Base-by-base conservation (phyloP, 2,888 invertebrate species). In the Gastrophysa polygoni region DNA sequence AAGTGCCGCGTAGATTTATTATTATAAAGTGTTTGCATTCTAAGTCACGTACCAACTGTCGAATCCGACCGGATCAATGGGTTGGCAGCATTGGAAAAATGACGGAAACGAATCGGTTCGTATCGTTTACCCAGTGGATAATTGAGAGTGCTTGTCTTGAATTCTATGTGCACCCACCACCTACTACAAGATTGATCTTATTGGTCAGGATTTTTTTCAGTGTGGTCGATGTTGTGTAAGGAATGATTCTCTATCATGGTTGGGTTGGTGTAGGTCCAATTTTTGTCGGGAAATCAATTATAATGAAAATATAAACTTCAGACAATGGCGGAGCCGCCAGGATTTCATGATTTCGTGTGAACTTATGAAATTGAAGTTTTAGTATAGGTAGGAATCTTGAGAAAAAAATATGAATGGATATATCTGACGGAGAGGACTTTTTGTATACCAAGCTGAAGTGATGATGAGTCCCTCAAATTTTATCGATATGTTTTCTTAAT, bases 21-120 rank as follows among this genome's bases (percentile, higher is more conserved):
- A 77, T 79, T 79, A 77, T 78, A 77, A 78, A 78, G 75, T 75
- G 75, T 75, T 74, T 75, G 75, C 75, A 80, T 80, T 80, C 80
- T 74, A 74, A 75, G 80, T 80, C 80, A 80, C 80, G 80, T 81
- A 76, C 66, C 69, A 69, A 70, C 71, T 72, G 74, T 74, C 74
- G 74, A 73, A 73, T 74, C 64, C 64, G 68, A 70, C 67, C 70
- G 73, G 75, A 75, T 73, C 74, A 75, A 76, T 75, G 72, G 74
- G 70, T 74, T 69, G 71, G 76, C 75, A 76, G 75, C 75, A 74
- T 75, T 72, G 74, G 73, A 71, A 75, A 68, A 76, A 78, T 76
- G 77, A 77, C 77, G 75, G 76, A 75, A 76, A 75, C 76, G 75
- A 77, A 78, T 77, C 73, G 73, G 59, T 63, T 59, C 76, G 75